Evolutionary conservation across 2,888 invertebrate species (phyloP), one percentile per base, ranked within the genome.

Genomic region (Arge pagana): DNA sequence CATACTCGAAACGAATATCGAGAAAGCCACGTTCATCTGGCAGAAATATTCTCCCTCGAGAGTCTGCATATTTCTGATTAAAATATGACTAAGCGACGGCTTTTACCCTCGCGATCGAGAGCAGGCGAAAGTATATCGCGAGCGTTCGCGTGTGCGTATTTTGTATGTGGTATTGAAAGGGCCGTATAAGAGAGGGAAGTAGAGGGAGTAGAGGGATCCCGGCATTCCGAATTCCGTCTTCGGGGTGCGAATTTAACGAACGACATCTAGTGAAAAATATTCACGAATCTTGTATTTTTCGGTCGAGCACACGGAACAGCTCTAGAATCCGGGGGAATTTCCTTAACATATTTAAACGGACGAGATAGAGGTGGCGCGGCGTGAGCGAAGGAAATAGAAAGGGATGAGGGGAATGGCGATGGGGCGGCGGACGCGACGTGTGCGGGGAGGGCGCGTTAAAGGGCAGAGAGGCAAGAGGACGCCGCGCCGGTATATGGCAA

Each of bases 281-380:
- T 62, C 58, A 30, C 39, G 41, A 52, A 58, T 51, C 55, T 54
- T 56, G 58, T 58, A 55, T 52, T 52, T 63, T 59, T 58, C 60
- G 60, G 56, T 54, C 55, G 56, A 56, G 39, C 54, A 57, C 51
- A 48, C 53, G 59, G 60, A 56, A 56, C 50, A 53, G 55, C 57
- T 55, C 50, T 52, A 59, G 63, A 59, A 62, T 62, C 58, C 52
- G 43, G 48, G 31, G 54, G 57, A 62, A 65, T 65, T 59, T 59
- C 56, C 54, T 55, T 57, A 59, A 61, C 58, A 55, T 55, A 51
- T 45, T 48, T 56, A 53, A 43, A 50, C 55, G 57, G 53, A 49
- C 57, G 55, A 35, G 33, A 19, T 4, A 42, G 30, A 33, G 45
- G 50, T 52, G 49, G 24, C 37, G 50, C 8, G 13, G 21, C 15